Evolutionary conservation across 2,797 vertebrate species (phyloP).

Genomic region (Lithobates sylvaticus): DNA sequence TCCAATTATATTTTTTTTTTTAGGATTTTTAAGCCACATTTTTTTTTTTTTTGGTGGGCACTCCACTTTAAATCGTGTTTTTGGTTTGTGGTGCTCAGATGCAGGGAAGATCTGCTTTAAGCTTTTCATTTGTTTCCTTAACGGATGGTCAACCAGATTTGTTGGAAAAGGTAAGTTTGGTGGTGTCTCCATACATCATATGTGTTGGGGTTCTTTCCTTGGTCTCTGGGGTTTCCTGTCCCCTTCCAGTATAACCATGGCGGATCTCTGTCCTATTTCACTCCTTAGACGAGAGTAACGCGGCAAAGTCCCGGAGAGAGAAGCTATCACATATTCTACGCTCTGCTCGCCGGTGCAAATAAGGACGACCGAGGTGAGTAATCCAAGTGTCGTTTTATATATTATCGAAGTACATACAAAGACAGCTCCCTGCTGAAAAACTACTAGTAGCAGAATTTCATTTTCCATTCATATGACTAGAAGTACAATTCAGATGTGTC

Average conservation of each 20-base stretch:
- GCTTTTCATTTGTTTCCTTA: slow-evolving; percentile 11
- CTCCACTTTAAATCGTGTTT: too few species aligned
- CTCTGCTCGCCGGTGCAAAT: slow-evolving; percentile 83
- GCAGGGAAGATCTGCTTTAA: too few species aligned
- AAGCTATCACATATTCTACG: slow-evolving; percentile 93
- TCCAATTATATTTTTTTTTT: too few species aligned
- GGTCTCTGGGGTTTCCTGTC: neutral
- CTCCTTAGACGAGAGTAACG: slow-evolving; percentile 87
- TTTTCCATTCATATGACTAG: too few species aligned
- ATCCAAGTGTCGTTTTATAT: too few species aligned
- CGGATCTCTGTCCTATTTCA: neutral
- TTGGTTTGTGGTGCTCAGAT: too few species aligned
- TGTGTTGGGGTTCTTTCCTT: neutral
- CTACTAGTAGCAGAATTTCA: too few species aligned
- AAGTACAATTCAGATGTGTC: too few species aligned
- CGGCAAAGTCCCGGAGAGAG: slow-evolving; percentile 91
- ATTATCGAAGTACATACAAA: too few species aligned
- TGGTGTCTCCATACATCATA: neutral
- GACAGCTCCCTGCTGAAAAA: too few species aligned
- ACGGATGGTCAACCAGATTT: slow-evolving; percentile 79
- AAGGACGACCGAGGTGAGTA: slow-evolving; percentile 82
- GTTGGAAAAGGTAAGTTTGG: slow-evolving; percentile 88
- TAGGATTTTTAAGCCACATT: too few species aligned
- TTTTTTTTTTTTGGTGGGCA: too few species aligned
- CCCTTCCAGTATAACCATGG: neutral